Conservation (phyloP, 2,888 invertebrate species). For the Scaptomyza reducta region DNA sequence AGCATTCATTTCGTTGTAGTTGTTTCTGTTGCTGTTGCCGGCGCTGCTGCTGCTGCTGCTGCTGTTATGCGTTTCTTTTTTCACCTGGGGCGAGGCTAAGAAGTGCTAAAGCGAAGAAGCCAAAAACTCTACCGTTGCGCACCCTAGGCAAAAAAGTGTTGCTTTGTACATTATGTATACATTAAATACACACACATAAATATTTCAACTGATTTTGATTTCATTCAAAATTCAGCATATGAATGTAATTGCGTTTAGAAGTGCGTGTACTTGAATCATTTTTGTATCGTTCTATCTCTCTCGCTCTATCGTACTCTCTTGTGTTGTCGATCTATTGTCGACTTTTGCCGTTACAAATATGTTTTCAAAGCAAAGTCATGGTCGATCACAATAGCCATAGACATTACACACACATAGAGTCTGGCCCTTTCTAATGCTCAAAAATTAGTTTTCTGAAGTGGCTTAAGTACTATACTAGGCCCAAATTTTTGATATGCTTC, state of each 20-base stretch:
- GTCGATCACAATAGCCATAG: slow-evolving; percentile 64
- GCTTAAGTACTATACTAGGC: slow-evolving; percentile 31
- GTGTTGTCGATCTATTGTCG: slow-evolving; percentile 65
- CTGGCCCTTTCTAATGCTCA: slow-evolving; percentile 68
- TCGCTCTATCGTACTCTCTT: slow-evolving; percentile 16
- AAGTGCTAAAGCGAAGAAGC: slow-evolving; percentile 41
- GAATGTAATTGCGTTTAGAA: slow-evolving; percentile 74
- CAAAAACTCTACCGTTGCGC: slow-evolving; percentile 30
- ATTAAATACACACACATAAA: not conserved
- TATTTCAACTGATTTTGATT: slow-evolving; percentile 34
- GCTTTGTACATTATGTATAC: slow-evolving; percentile 28
- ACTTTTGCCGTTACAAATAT: slow-evolving; percentile 75
- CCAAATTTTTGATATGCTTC: slow-evolving; percentile 56
- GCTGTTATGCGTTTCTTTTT: slow-evolving; percentile 42
- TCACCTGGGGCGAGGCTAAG: slow-evolving; percentile 55
- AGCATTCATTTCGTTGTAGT: slow-evolving; percentile 28
- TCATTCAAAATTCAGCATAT: slow-evolving; percentile 57
- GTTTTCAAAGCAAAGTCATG: slow-evolving; percentile 79
- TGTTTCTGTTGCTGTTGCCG: slow-evolving; percentile 29
- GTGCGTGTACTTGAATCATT: slow-evolving; percentile 70
- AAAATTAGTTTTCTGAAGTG: slow-evolving; percentile 73
- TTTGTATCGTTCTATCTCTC: slow-evolving; percentile 11
- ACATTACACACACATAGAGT: slow-evolving; percentile 7
- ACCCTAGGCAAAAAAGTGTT: slow-evolving; percentile 38
- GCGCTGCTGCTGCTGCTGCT: slow-evolving; percentile 25